These are phyloP conservation scores for Danio choprae DNA, from an alignment of 2,797 vertebrate species.

Conservation along the genomic window DNA sequence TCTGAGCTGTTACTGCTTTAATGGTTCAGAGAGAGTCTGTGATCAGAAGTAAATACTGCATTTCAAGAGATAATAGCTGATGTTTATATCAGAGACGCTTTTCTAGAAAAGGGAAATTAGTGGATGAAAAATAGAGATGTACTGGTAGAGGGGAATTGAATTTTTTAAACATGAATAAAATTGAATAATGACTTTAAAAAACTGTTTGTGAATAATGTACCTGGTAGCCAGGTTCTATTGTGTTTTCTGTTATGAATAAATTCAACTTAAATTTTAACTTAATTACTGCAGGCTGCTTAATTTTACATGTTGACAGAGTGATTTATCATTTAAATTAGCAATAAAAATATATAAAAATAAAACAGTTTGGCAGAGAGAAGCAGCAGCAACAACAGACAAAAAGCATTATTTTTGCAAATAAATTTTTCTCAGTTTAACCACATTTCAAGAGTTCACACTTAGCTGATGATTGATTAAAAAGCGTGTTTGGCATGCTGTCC, in stretches of 20 bases:
- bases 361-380: background rate
- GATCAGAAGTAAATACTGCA: constrained; percentile 25
- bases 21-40: constrained; percentile 23
- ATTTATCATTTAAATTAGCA: background rate
- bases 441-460: too few relatives aligned
- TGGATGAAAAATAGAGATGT: background rate
- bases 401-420: too few relatives aligned
- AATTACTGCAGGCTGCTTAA: background rate
- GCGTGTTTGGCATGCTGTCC: too few relatives aligned
- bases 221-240: background rate
- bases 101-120: constrained; percentile 7
- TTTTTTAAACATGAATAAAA: constrained; percentile 1
- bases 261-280: background rate
- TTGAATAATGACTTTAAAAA: constrained; percentile 2
- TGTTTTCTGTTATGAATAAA: background rate
- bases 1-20: constrained; percentile 14
- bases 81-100: background rate
- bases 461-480: too few relatives aligned
- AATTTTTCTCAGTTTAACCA: too few relatives aligned
- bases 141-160: background rate
- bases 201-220: constrained; percentile 16
- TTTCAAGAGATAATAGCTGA: constrained; percentile 24
- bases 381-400: too few relatives aligned
- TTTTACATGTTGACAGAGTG: background rate
- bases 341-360: background rate